Conservation (phyloP, 2,113 vertebrate genomes). For the Ammodytes dubius region DNA sequence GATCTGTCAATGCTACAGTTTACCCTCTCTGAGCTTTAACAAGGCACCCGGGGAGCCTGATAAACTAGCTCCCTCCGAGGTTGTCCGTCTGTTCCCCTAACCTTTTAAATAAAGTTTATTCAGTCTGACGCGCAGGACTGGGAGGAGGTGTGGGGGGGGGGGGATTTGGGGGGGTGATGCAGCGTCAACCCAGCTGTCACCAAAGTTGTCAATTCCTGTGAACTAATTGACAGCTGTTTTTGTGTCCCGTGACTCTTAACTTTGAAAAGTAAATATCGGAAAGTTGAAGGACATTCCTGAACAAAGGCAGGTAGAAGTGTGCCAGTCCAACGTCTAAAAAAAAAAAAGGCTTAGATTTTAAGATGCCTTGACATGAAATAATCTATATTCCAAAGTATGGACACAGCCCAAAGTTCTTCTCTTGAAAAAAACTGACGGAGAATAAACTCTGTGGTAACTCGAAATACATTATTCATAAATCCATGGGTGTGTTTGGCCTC, state of each 20-base stretch:
- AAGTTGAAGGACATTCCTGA: slow-evolving; percentile 9
- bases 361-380: neutral
- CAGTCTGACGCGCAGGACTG: slow-evolving; percentile 42
- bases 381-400: slow-evolving; percentile 4
- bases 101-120: slow-evolving; percentile 68
- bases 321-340: neutral
- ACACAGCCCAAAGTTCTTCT: neutral
- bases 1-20: slow-evolving; percentile 48
- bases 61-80: slow-evolving; percentile 18
- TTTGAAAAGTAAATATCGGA: slow-evolving; percentile 2
- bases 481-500: neutral
- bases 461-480: neutral
- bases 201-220: slow-evolving; percentile 14
- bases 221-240: slow-evolving; percentile 37
- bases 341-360: neutral
- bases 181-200: slow-evolving; percentile 38
- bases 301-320: neutral
- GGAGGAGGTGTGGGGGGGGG: no score
- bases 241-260: neutral
- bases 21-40: slow-evolving; percentile 67
- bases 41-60: slow-evolving; percentile 54
- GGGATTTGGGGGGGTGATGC: slow-evolving; percentile 38
- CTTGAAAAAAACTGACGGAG: neutral
- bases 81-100: slow-evolving; percentile 44
- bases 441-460: neutral